Percentiles rank a stretch among this genome's conserved stretches.
Conservation (phyloP, 2,113 vertebrate species). For the Stigmatopora nigra region DNA sequence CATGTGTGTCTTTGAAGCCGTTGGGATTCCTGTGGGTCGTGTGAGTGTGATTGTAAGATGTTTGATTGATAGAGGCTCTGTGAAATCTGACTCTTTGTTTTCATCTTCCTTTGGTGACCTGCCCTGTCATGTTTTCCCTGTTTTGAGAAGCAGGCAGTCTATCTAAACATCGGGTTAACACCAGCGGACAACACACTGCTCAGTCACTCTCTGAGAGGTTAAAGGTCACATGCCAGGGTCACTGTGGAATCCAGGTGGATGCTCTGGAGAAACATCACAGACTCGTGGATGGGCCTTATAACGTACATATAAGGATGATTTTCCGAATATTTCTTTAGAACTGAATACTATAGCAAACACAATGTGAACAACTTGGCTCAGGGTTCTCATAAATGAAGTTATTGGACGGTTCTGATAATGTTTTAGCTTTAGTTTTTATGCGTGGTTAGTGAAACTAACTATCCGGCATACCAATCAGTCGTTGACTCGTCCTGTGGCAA, state of each 20-base stretch:
- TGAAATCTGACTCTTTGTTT: constrained; percentile 68
- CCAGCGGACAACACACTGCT: constrained; percentile 25
- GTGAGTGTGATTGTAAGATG: constrained; percentile 52
- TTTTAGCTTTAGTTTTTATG: too few relatives aligned
- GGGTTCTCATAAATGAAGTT: constrained; percentile 13
- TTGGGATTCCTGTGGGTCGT: constrained; percentile 47
- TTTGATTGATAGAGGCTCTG: constrained; percentile 66
- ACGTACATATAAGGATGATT: too few relatives aligned
- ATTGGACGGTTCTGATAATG: constrained; percentile 22
- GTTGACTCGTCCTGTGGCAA: not conserved
- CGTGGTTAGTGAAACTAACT: not conserved
- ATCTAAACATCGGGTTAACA: constrained; percentile 53
- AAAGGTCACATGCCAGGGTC: constrained; percentile 47
- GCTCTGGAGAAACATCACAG: constrained; percentile 6
- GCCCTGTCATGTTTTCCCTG: constrained; percentile 57
- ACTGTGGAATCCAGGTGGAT: constrained; percentile 51
- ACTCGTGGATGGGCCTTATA: constrained; percentile 5
- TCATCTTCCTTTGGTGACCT: constrained; percentile 48
- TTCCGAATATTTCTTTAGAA: not conserved
- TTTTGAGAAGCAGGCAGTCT: constrained; percentile 55
- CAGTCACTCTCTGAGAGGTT: constrained; percentile 37
- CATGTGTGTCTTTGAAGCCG: constrained; percentile 51
- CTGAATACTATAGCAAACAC: too few relatives aligned
- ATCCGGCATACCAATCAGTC: not conserved
- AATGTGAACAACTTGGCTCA: constrained; percentile 10